Percentiles rank a stretch among this genome's conserved stretches.
phyloP scores from a whole-genome alignment of 2,113 vertebrate genomes.

The Cynoglossus semilaevis region DNA sequence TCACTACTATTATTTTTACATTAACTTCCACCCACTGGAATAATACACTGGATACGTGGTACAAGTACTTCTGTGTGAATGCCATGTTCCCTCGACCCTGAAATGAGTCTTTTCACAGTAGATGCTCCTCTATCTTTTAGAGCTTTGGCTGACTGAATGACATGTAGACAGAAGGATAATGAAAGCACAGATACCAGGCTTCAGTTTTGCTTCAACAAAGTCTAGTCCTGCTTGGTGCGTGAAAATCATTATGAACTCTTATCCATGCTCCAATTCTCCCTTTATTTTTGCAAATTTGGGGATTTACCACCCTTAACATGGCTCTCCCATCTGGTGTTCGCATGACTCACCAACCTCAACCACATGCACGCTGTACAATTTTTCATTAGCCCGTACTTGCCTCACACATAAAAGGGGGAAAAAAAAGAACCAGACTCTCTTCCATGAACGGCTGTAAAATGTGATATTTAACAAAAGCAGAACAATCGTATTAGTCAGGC shows the following conservation, averaged over 20 bases:
- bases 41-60: neutral
- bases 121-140: constrained; percentile 30
- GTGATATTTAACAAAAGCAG: constrained; percentile 20
- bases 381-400: constrained; percentile 13
- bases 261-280: constrained; percentile 63
- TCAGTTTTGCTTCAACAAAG: constrained; percentile 57
- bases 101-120: constrained; percentile 29
- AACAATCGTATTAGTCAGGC: constrained; percentile 18
- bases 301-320: constrained; percentile 48
- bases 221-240: constrained; percentile 60
- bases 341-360: constrained; percentile 15
- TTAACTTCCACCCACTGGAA: neutral
- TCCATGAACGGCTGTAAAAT: neutral
- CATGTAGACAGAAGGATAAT: constrained; percentile 49
- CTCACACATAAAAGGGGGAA: neutral
- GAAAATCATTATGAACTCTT: constrained; percentile 55
- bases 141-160: constrained; percentile 35
- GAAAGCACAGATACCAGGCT: constrained; percentile 47
- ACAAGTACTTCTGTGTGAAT: neutral
- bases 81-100: neutral
- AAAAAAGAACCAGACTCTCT: neutral
- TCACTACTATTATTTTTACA: neutral
- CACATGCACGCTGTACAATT: neutral
- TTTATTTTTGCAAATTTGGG: constrained; percentile 53
- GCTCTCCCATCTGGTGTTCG: constrained; percentile 36